These are phyloP conservation scores for Junonia oenone DNA, from an alignment of 2,888 invertebrate genomes.

Conservation along the genomic window DNA sequence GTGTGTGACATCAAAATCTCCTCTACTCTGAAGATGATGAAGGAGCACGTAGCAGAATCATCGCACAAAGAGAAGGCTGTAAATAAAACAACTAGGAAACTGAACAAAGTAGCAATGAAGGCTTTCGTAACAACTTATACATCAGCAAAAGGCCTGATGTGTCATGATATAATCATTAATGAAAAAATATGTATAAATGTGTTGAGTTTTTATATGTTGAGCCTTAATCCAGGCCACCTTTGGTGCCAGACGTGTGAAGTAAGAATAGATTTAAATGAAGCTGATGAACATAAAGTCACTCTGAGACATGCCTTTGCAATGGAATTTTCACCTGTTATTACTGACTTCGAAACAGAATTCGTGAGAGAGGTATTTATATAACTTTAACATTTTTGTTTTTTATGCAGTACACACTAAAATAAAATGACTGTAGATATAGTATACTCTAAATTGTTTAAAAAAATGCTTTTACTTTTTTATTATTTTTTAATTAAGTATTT, in stretches of 20 bases:
- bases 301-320: slow-evolving; percentile 19
- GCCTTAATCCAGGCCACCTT: neutral
- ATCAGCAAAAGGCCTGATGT: neutral
- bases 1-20: slow-evolving; percentile 36
- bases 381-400: too few species aligned
- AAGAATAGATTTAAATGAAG: neutral
- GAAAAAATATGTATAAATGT: slow-evolving; percentile 32
- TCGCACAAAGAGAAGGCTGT: slow-evolving; percentile 34
- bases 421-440: too few species aligned
- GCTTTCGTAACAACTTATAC: slow-evolving; percentile 1
- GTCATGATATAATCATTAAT: slow-evolving; percentile 33
- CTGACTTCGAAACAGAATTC: slow-evolving; percentile 25
- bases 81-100: neutral
- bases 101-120: neutral
- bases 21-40: slow-evolving; percentile 36
- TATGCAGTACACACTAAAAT: too few species aligned
- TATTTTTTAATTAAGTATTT: too few species aligned
- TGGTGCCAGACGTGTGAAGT: slow-evolving; percentile 37
- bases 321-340: slow-evolving; percentile 17
- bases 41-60: slow-evolving; percentile 40
- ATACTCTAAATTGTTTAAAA: too few species aligned
- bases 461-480: too few species aligned
- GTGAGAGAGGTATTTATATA: slow-evolving; percentile 37
- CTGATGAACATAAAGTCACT: slow-evolving; percentile 12
- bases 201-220: slow-evolving; percentile 33